Evolutionary conservation across 2,888 invertebrate genomes (phyloP).

Genomic region (Ellobium chinense): DNA sequence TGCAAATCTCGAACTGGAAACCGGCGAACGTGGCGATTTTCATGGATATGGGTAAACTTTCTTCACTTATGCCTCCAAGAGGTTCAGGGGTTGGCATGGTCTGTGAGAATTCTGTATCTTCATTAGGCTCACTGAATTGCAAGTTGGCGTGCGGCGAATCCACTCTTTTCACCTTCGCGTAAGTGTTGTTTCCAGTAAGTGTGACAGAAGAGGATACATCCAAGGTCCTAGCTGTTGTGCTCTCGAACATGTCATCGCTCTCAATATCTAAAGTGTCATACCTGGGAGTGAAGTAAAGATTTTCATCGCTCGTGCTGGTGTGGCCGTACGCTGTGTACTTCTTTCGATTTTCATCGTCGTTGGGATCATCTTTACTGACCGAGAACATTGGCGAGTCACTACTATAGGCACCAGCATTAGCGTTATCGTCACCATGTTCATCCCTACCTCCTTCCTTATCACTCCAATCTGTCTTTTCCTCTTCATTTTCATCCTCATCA

Average conservation of each 20-base stretch:
- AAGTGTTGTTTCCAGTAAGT: neutral
- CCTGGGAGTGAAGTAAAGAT: neutral
- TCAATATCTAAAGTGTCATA: neutral
- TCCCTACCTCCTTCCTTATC: neutral
- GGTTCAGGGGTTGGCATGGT: neutral
- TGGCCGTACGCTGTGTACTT: slow-evolving; percentile 2
- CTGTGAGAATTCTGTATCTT: too few relatives aligned
- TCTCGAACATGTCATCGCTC: neutral
- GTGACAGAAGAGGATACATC: neutral
- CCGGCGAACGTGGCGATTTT: neutral
- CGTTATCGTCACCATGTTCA: neutral
- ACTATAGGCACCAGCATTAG: neutral
- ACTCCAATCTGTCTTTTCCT: too few relatives aligned
- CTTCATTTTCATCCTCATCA: neutral
- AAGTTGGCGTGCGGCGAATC: neutral
- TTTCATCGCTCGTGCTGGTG: neutral
- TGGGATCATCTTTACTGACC: neutral
- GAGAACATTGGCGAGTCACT: neutral
- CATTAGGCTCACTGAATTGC: neutral
- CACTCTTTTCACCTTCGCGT: neutral
- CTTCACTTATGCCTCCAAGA: neutral
- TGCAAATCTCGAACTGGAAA: neutral
- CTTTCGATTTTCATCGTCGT: neutral
- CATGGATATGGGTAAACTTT: neutral
- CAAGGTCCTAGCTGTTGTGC: neutral